Base-by-base conservation (phyloP, 2,113 vertebrate genomes). In the Triplophysa rosa region DNA sequence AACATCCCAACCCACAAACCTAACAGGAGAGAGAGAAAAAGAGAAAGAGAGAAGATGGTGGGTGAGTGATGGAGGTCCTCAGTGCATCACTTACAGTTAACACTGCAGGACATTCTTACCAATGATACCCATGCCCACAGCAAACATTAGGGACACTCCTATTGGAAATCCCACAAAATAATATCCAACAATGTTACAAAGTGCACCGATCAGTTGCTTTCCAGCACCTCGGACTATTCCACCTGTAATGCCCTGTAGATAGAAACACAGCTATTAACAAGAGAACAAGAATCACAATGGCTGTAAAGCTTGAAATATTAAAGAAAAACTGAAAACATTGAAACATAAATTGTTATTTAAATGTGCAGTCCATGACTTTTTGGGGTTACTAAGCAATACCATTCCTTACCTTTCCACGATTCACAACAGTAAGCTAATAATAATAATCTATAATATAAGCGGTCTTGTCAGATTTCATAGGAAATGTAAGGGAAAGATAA, bases 1-100 rank as follows among this genome's bases (percentile, higher is more conserved):
- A 95, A 87, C 68, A 96, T 86, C 2, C 97, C 95, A 0, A 78
- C 64, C 96, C 96, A 97, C 64, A 98, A 80, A 40, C 96, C 96
- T 97, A 83, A 14, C 72, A 8, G 86, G 0, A 70, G 5, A 8
- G 59, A 11, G 67, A 47, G 10, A 65, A 1, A 11, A 21, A n/a
- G 2, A 24, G 42, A 45, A 10, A 45, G 42, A 87, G 68, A 45
- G 10, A n/a, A 26, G 8, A 65, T 17, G 21, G 56, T 21, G 37
- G 13, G 19, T 10, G 7, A 65, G 21, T 24, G 7, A 59, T 59
- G 54, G 19, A 42, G 8, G 12, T 1, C 11, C 9, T 40, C 12
- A 71, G 69, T 37, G 2, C 13, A 11, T 26, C 2, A n/a, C 1
- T 37, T 47, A 59, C 42, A 37, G 14, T 65, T 68, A 45, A 58